A percentile compares a stretch with the other conserved stretches of the same genome.
phyloP scores from a whole-genome alignment of 2,113 vertebrate genomes.

The Lasiurus cinereus region DNA sequence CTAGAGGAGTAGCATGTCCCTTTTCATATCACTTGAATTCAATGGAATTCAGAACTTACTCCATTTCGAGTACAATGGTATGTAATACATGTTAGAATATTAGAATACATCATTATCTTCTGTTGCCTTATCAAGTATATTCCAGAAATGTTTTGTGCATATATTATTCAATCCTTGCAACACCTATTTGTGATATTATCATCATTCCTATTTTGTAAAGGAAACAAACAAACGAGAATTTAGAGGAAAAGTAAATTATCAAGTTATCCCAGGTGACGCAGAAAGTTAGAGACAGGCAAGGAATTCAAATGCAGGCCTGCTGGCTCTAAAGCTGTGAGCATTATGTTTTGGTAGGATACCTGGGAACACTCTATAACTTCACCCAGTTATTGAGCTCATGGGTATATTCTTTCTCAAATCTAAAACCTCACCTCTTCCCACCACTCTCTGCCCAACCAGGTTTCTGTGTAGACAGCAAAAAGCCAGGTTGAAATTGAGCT shows the following conservation, averaged over 20 bases:
- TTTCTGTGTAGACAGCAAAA: conserved; percentile 2
- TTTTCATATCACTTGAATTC: neutral
- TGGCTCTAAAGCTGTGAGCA: neutral
- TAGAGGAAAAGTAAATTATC: neutral
- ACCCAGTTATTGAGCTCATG: neutral
- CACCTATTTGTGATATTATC: neutral
- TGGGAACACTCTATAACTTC: neutral
- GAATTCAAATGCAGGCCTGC: neutral
- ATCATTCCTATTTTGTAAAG: conserved; percentile 18
- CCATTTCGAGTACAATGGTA: neutral
- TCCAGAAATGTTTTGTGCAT: neutral
- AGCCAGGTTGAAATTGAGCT: neutral
- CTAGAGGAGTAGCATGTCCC: neutral
- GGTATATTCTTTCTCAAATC: conserved; percentile 10
- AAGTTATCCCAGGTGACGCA: neutral
- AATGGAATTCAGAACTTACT: neutral
- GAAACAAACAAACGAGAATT: neutral
- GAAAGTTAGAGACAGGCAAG: neutral
- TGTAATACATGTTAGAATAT: neutral
- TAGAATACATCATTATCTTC: neutral
- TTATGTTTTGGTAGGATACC: neutral
- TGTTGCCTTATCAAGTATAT: neutral
- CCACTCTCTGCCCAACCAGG: neutral
- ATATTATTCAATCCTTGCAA: neutral
- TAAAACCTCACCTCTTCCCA: neutral